Evolutionary conservation across 1,140 invertebrate genomes (phyloP).

Genomic region (Ruditapes philippinarum): DNA sequence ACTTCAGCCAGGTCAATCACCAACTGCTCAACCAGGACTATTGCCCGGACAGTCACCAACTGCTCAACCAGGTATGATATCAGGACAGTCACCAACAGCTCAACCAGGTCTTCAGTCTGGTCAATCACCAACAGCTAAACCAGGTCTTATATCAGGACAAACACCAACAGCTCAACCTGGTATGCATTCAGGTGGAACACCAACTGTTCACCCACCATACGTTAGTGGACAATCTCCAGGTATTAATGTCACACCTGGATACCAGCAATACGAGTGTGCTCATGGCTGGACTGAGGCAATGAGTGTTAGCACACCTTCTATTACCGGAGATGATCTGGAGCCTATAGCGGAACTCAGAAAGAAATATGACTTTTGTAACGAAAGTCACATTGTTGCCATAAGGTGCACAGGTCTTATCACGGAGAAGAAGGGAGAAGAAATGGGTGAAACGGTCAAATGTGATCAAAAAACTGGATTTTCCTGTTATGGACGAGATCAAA

Average conservation of each 20-base stretch:
- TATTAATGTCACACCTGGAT: constrained; percentile 18
- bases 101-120: neutral
- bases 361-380: constrained; percentile 73
- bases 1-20: neutral
- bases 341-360: constrained; percentile 73
- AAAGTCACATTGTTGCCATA: constrained; percentile 67
- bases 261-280: constrained; percentile 64
- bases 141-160: neutral
- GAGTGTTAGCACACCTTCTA: constrained; percentile 70
- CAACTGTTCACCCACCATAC: neutral
- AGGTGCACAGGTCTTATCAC: constrained; percentile 69
- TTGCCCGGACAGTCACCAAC: neutral
- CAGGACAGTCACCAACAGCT: constrained; percentile 1
- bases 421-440: constrained; percentile 54
- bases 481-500: constrained; percentile 76
- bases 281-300: constrained; percentile 78
- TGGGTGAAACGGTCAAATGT: constrained; percentile 75
- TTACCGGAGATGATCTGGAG: constrained; percentile 76
- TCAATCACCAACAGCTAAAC: neutral
- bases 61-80: neutral
- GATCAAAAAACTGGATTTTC: constrained; percentile 70
- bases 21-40: neutral
- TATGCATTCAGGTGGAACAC: neutral
- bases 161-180: constrained; percentile 23
- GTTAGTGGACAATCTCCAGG: constrained; percentile 1